Evolutionary conservation across 2,797 vertebrate species (phyloP).

Genomic region (Crenuchus spilurus): DNA sequence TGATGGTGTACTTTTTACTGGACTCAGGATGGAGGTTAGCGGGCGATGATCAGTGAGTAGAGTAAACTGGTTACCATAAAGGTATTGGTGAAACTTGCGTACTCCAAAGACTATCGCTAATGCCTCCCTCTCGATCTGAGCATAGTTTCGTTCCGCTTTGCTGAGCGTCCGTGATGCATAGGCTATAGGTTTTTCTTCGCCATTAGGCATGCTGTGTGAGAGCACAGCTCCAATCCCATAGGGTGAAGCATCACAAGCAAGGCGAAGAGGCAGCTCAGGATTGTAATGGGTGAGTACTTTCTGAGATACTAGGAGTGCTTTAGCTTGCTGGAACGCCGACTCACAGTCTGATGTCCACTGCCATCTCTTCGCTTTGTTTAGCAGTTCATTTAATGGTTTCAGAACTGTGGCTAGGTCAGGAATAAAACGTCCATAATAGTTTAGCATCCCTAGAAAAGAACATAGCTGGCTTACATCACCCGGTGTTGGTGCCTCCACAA

Average conservation of each 20-base stretch:
- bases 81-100: background rate
- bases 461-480: background rate
- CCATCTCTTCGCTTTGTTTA: slow-evolving; percentile 12
- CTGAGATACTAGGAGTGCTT: background rate
- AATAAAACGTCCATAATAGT: slow-evolving; percentile 11
- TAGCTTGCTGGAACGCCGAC: background rate
- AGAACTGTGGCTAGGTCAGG: background rate
- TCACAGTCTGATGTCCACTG: background rate
- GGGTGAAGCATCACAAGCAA: slow-evolving; percentile 5
- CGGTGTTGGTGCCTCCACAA: background rate
- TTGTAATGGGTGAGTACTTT: slow-evolving; percentile 15
- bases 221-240: background rate
- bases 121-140: slow-evolving; percentile 17
- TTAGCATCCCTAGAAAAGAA: background rate
- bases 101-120: slow-evolving; percentile 22
- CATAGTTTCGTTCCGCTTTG: slow-evolving; percentile 14
- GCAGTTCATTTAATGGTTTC: background rate
- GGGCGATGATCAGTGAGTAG: background rate
- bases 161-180: slow-evolving; percentile 1
- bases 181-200: slow-evolving; percentile 3
- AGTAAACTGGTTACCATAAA: background rate
- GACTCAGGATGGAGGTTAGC: background rate
- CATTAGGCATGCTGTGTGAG: background rate
- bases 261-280: background rate
- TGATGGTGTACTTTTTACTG: background rate